Evolutionary conservation across 2,888 invertebrate genomes (phyloP), one percentile per base, ranked within the genome.

Genomic region (Caenorhabditis doughertyi): DNA sequence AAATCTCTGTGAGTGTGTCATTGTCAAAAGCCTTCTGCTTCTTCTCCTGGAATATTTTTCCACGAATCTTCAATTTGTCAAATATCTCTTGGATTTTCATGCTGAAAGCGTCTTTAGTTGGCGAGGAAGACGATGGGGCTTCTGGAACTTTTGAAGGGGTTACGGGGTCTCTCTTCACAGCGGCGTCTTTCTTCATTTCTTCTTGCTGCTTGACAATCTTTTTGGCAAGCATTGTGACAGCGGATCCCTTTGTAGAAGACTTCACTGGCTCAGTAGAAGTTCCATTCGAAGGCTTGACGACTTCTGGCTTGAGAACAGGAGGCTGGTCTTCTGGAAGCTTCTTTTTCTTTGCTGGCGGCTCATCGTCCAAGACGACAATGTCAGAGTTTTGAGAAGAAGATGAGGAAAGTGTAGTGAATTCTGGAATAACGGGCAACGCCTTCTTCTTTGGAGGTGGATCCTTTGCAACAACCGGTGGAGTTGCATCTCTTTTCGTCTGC

Each of bases 311-410:
- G 35, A 35, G 51, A 23, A 51, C 49, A 9, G 47, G 51, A 32
- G 21, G 11, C 39, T 11, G 32, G 11, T 27, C 21, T 9, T 23
- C 35, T 55, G 25, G 55, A 11, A 27, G 3, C 39, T 18, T 8
- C 29, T 47, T 27, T 35, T 71, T 71, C 58, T 71, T 71, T 9
- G 35, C 56, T 3, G 70, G 70, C 23, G 70, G 70, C 32, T 71
- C 70, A 3, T 71, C 67, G 2, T 68, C 67, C 4, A 51, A 23
- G n/a, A 32, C 32, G 8, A 60, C n/a, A 8, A 60, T 42, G 23
- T 60, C 60, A 13, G 60, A 42, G 7, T 23, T 21, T 18, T 18
- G 39, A 2, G 58, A 60, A 13, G 60, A 44, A 3, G 35, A 7
- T 2, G 56, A 55, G 16, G 53, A 16, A 18, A 55, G n/a, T 8